Conservation (phyloP, 2,797 vertebrate genomes). For the Sebastes nivosus region DNA sequence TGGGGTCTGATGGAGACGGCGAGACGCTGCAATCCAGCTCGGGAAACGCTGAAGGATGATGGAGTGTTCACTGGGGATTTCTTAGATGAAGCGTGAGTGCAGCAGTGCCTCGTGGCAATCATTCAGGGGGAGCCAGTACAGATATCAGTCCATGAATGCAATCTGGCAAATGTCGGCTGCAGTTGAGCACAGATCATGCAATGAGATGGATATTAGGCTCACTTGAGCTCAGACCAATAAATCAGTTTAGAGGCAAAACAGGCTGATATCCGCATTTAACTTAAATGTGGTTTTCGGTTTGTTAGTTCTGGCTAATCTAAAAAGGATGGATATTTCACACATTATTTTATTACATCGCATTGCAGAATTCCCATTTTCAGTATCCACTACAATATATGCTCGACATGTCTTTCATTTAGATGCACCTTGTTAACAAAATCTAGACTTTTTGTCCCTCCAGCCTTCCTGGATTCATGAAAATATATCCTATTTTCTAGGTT, state of each 20-base stretch:
- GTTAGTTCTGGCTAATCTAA: neutral
- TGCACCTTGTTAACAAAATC: neutral
- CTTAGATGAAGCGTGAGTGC: conserved; percentile 50
- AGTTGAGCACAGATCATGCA: conserved; percentile 28
- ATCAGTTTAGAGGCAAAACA: conserved; percentile 16
- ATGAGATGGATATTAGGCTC: conserved; percentile 38
- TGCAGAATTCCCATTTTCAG: neutral
- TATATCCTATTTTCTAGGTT: neutral
- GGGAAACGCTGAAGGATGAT: conserved; percentile 38
- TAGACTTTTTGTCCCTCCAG: neutral
- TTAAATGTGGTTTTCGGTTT: neutral
- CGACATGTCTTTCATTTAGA: neutral
- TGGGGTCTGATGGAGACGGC: conserved; percentile 4
- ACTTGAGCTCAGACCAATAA: conserved; percentile 3
- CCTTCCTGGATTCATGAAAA: neutral
- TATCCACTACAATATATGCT: neutral
- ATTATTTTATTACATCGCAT: neutral
- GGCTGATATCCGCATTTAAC: neutral
- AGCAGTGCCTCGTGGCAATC: conserved; percentile 42
- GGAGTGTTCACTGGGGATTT: conserved; percentile 44
- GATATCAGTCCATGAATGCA: conserved; percentile 28
- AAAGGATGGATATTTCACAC: neutral
- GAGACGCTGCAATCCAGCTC: conserved; percentile 5
- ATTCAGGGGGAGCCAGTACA: conserved; percentile 13
- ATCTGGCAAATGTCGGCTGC: conserved; percentile 44